Conservation (phyloP, 2,888 invertebrate genomes). For the Amphiduros pacificus region DNA sequence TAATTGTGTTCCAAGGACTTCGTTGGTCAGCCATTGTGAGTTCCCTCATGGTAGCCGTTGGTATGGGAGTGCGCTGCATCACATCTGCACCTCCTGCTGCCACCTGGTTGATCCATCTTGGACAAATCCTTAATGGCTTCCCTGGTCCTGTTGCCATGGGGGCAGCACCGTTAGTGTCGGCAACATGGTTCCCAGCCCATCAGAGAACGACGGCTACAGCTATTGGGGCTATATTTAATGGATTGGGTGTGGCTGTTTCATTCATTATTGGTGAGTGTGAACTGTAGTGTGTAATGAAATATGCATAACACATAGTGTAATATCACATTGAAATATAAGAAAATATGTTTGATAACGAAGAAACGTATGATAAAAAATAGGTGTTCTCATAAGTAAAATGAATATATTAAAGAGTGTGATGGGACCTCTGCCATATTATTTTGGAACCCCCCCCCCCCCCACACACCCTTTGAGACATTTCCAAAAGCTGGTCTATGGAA, state of each 20-base stretch:
- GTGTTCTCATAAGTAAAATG: too few relatives aligned
- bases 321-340: too few relatives aligned
- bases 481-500: too few relatives aligned
- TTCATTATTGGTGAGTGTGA: constrained; percentile 40
- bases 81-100: not conserved
- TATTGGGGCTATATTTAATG: constrained; percentile 24
- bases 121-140: constrained; percentile 59
- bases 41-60: not conserved
- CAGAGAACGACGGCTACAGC: constrained; percentile 59
- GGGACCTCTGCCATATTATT: too few relatives aligned
- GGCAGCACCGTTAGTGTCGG: constrained; percentile 59
- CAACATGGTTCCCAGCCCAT: constrained; percentile 61
- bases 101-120: constrained; percentile 47
- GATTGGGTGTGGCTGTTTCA: constrained; percentile 40
- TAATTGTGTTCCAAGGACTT: not conserved
- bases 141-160: constrained; percentile 59
- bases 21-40: not conserved
- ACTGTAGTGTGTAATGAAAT: not conserved
- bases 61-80: not conserved
- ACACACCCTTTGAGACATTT: too few relatives aligned
- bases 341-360: too few relatives aligned
- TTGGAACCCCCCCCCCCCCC: too few relatives aligned
- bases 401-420: too few relatives aligned
- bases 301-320: not conserved
- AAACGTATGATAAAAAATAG: too few relatives aligned